Evolutionary conservation across 2,888 invertebrate genomes (phyloP), one percentile per base, ranked within the genome.

Genomic region (Raillietiella orientalis): DNA sequence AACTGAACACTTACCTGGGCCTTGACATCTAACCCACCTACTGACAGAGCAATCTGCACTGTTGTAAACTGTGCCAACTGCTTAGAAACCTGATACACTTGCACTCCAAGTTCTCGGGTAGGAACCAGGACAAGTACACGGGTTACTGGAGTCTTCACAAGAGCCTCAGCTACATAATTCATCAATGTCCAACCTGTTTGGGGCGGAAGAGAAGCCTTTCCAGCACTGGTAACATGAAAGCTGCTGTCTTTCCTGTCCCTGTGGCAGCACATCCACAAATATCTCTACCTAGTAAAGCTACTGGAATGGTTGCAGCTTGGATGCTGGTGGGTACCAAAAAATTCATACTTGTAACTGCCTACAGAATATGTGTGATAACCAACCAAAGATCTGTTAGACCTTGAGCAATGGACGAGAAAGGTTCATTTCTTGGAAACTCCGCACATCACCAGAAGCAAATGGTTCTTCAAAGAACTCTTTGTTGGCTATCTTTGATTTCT

Each of bases 261-360:
- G 93, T 96, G 1, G 90, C 87, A 15, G 96, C 93, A 54, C 93
- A 96, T 6, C 87, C 96, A 50, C 90, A 93, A 36, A 96, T 65
- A 47, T 96, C 96, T 37, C 72, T 62, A 10, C 90, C 82, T 35
- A 75, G 52, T 29, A 96, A 50, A 3, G 82, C 90, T 6, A 87
- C 59, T 2, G 96, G 93, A 42, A 96, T 75, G 0, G 87, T 79
- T 1, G 82, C 69, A 2, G 77, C 62, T 47, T 96, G 96, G 39
- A 96, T 90, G 0, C 90, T 90, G 1, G 96, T 96, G 1, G 96
- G 93, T 41, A 75, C 71, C 4, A 70, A 62, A 46, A 71, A 93
- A 36, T 75, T 77, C 46, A 90, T 57, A 2, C 66, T 57, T 2
- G 66, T 64, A 21, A 93, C 66, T 1, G 90, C 74, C 59, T 62